Percentiles rank a stretch among this genome's conserved stretches.
Evolutionary conservation across 2,888 invertebrate species (phyloP).

Genomic region (Mythimna loreyi): DNA sequence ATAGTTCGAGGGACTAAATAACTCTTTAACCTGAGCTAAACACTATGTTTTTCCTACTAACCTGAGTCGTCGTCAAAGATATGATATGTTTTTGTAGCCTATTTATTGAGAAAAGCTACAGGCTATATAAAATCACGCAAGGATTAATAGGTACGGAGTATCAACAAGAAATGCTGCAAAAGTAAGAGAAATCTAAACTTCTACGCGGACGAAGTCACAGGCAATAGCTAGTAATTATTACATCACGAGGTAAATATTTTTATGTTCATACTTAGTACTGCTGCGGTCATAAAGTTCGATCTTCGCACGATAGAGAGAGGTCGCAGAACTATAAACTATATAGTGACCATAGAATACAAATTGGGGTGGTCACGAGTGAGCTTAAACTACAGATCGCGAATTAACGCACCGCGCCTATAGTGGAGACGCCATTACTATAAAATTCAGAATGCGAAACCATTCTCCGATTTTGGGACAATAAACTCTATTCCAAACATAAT

Average conservation of each 20-base stretch:
- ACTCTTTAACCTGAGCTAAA: too few species aligned
- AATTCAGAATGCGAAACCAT: background rate
- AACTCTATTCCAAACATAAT: background rate
- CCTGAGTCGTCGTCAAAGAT: too few species aligned
- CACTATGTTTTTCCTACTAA: too few species aligned
- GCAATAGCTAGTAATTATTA: too few species aligned
- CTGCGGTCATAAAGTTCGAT: constrained; percentile 31
- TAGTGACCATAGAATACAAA: constrained; percentile 76
- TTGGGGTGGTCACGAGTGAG: constrained; percentile 75
- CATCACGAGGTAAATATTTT: constrained; percentile 11
- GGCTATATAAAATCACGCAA: too few species aligned
- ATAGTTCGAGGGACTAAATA: too few species aligned
- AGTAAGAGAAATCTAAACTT: too few species aligned
- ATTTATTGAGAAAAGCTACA: too few species aligned
- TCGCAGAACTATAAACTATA: constrained; percentile 38
- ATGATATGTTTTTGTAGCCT: too few species aligned
- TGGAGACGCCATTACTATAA: background rate
- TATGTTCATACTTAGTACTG: constrained; percentile 7
- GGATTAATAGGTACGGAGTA: too few species aligned
- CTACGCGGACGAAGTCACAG: too few species aligned
- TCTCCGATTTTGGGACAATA: background rate
- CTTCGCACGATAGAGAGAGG: constrained; percentile 60
- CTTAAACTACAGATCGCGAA: constrained; percentile 15
- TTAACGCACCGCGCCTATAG: background rate
- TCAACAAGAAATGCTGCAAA: too few species aligned